Base-by-base conservation (phyloP, 2,888 invertebrate species). In the Apoda limacodes region DNA sequence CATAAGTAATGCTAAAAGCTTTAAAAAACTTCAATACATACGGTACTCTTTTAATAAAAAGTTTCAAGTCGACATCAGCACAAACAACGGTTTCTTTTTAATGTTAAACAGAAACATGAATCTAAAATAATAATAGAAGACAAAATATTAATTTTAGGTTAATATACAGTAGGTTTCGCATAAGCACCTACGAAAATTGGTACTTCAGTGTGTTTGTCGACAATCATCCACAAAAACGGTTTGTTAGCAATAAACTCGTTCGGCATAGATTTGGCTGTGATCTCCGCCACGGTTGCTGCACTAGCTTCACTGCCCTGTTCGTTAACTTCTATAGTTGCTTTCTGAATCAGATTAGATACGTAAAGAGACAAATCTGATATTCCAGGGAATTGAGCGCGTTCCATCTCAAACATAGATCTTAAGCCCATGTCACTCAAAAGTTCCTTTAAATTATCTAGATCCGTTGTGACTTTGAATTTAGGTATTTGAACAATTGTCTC, bases 401-500 rank as follows among this genome's bases (percentile, higher is more conserved):
- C 6, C 0, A 38, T 35, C n/a, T 70, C 64, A 34, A 80, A 76
- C 48, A 72, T 53, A 2, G 48, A 41, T 24, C 22, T 55, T 26
- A 80, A 37, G 0, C 76, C 78, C 74, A 78, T 76, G 35, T 72
- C 74, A 0, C 45, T 48, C 0, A 78, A 43, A 1, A 72, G 36
- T 21, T 80, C 75, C 57, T 69, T 87, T 69, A 40, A 46, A 34
- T 75, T 71, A 28, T 58, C 62, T 11, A 74, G 45, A 10, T 75
- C 67, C 0, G 87, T 84, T 2, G 70, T 55, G 3, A 85, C 71
- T 32, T 72, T 80, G 46, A 88, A 88, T 42, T 78, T 75, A 0
- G 88, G 88, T 22, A 88, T 43, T 42, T 81, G 74, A 0, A 88
- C 82, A 15, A 72, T 65, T 1, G 85, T 81, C 2, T 63, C 63